Conservation (phyloP, 2,113 vertebrate species). For the Rana temporaria region DNA sequence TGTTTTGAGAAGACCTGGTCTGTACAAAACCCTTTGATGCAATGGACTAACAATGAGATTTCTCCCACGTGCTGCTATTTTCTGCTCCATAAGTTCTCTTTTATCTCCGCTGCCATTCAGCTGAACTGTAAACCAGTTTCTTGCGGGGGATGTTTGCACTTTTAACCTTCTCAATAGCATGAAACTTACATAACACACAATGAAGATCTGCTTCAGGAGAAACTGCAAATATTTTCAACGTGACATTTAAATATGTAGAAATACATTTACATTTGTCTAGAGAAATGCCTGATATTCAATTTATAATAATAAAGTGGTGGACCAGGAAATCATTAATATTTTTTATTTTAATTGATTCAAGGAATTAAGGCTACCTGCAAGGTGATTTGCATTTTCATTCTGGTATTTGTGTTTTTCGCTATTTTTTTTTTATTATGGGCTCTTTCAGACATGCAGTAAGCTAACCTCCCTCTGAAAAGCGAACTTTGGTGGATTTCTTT, state of each 20-base stretch:
- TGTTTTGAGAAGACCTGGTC: conserved; percentile 1
- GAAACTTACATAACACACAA: conserved; percentile 27
- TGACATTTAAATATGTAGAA: not conserved
- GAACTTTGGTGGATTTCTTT: no score
- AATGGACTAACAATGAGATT: conserved; percentile 39
- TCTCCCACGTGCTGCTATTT: conserved; percentile 50
- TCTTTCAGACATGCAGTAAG: no score
- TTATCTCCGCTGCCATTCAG: conserved; percentile 38
- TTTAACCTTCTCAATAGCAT: conserved; percentile 38
- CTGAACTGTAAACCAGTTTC: conserved; percentile 38
- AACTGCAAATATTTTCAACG: not conserved
- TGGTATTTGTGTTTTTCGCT: no score
- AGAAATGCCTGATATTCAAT: no score
- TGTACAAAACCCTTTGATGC: conserved; percentile 39
- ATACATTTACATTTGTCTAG: no score
- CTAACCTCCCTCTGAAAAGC: no score
- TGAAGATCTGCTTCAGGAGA: conserved; percentile 5
- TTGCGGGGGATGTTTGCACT: conserved; percentile 33
- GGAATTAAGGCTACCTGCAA: no score
- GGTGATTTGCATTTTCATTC: no score
- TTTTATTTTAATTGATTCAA: no score
- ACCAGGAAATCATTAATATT: no score
- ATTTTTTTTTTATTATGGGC: no score
- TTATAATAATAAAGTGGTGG: no score
- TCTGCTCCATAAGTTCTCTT: conserved; percentile 49